A percentile compares a stretch with the other conserved stretches of the same genome.
Evolutionary conservation across 2,113 vertebrate genomes (phyloP).

Genomic region (Delphinapterus leucas): DNA sequence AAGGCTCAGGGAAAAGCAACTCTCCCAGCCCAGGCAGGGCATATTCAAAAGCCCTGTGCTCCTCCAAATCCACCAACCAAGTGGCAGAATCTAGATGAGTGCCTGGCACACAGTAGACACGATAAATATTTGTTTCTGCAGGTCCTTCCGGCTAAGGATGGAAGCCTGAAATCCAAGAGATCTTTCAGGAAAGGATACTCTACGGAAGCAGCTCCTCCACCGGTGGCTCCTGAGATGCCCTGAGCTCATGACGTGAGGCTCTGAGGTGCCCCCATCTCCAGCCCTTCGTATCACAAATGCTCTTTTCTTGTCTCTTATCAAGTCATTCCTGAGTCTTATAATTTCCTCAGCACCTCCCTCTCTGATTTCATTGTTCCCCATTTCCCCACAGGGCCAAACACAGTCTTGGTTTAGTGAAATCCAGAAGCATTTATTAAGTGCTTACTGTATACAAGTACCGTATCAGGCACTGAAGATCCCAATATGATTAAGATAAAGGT

Average conservation of each 20-base stretch:
- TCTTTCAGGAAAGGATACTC: neutral
- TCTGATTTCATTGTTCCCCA: neutral
- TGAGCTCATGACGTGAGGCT: neutral
- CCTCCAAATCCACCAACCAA: neutral
- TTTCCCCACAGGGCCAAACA: neutral
- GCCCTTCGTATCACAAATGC: neutral
- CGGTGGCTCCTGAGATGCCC: neutral
- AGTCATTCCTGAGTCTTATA: neutral
- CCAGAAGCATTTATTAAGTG: neutral
- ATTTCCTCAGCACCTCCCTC: neutral
- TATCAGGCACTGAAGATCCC: neutral
- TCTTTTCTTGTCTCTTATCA: neutral
- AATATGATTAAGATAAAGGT: neutral
- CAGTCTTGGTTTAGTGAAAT: neutral
- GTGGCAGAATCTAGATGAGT: neutral
- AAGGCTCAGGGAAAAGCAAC: neutral
- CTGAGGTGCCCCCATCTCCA: neutral
- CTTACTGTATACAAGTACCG: neutral
- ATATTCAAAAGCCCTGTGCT: neutral
- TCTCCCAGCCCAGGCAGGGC: neutral
- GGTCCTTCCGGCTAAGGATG: neutral
- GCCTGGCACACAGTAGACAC: neutral
- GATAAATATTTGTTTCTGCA: neutral
- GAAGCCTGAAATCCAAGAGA: neutral
- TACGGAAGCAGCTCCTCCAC: neutral